These are phyloP conservation scores for Phalacrocorax brasilianus DNA, from an alignment of 2,113 vertebrate genomes.

Conservation along the genomic window DNA sequence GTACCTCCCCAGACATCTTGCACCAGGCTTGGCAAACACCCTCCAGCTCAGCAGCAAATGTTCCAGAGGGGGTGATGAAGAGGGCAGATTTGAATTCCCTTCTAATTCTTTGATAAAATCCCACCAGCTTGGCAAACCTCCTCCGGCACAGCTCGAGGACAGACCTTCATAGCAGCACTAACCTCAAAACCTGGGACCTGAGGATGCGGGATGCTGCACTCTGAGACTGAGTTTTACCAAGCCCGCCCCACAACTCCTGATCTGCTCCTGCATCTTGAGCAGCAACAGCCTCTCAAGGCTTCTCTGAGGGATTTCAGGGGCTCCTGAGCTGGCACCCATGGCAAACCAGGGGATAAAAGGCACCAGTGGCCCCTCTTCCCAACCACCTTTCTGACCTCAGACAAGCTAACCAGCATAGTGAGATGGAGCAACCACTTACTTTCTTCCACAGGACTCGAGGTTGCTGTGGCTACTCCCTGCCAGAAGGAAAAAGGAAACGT, in stretches of 20 bases:
- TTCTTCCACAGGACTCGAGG: constrained; percentile 44
- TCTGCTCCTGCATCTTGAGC: neutral
- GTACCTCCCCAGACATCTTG: neutral
- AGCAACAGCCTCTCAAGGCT: neutral
- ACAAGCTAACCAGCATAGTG: rapidly evolving
- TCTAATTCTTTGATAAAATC: neutral
- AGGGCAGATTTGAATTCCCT: neutral
- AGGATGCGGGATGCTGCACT: neutral
- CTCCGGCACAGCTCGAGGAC: neutral
- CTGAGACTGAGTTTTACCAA: neutral
- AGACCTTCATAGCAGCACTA: neutral
- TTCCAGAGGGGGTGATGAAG: neutral
- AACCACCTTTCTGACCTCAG: neutral
- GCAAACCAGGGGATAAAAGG: neutral
- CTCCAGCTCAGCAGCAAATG: neutral
- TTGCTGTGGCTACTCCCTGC: constrained; percentile 64
- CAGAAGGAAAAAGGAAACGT: neutral
- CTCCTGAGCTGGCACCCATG: neutral
- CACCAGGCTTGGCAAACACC: neutral
- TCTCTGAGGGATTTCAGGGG: neutral
- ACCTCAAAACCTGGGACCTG: neutral
- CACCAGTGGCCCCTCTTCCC: neutral
- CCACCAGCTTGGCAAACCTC: neutral
- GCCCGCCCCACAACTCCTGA: rapidly evolving
- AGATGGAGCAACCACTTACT: constrained; percentile 75